phyloP scores from a whole-genome alignment of 2,888 invertebrate species.

The Tetranychus truncatus region DNA sequence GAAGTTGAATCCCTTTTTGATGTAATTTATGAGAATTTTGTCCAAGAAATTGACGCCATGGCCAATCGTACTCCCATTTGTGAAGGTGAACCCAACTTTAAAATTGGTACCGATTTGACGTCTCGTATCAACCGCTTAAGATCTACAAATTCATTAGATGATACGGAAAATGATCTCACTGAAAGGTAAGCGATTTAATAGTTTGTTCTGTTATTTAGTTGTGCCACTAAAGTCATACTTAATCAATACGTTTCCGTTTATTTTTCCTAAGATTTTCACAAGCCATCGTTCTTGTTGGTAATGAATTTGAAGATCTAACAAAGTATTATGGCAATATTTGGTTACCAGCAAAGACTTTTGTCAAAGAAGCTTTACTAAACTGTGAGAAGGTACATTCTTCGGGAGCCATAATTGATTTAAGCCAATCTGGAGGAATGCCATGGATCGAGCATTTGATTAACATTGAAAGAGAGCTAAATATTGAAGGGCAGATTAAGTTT shows the following conservation, averaged over 20 bases:
- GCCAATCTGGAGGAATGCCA: slow-evolving; percentile 42
- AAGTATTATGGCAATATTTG: slow-evolving; percentile 46
- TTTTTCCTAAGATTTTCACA: slow-evolving; percentile 42
- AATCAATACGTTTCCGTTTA: neutral
- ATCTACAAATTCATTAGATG: slow-evolving; percentile 49
- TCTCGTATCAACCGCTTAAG: slow-evolving; percentile 48
- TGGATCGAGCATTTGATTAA: slow-evolving; percentile 78
- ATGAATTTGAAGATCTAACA: slow-evolving; percentile 55
- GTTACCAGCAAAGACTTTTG: slow-evolving; percentile 63
- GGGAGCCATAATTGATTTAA: slow-evolving; percentile 61
- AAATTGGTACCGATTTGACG: slow-evolving; percentile 56
- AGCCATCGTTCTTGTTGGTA: slow-evolving; percentile 57
- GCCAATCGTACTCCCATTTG: slow-evolving; percentile 51
- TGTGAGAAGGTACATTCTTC: slow-evolving; percentile 48
- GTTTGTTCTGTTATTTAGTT: neutral
- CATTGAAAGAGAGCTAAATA: slow-evolving; percentile 52
- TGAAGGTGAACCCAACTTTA: slow-evolving; percentile 39
- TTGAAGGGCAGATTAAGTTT: slow-evolving; percentile 45
- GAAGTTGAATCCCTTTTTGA: slow-evolving; percentile 35
- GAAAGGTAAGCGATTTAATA: slow-evolving; percentile 27
- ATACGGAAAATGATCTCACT: slow-evolving; percentile 15
- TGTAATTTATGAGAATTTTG: slow-evolving; percentile 60
- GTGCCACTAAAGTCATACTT: neutral
- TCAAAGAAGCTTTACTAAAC: slow-evolving; percentile 48
- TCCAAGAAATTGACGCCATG: slow-evolving; percentile 84